These are phyloP conservation scores for Drosophila pseudoananassae DNA, from an alignment of 1,140 invertebrate genomes.

Conservation along the genomic window DNA sequence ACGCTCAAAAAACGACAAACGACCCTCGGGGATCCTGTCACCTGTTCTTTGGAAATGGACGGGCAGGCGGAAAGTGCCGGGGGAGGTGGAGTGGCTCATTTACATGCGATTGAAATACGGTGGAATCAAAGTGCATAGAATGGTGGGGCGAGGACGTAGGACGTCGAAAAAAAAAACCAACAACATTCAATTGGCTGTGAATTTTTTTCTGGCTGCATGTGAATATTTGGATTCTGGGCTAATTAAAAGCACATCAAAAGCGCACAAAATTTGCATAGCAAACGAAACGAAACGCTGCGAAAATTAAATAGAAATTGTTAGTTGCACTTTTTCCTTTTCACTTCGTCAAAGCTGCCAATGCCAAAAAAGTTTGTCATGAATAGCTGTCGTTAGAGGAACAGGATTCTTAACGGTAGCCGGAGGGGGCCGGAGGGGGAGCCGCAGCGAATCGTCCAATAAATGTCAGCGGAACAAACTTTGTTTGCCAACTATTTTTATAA, in stretches of 20 bases:
- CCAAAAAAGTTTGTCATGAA: conserved; percentile 63
- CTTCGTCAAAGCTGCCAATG: conserved; percentile 61
- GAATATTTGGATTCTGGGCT: conserved; percentile 41
- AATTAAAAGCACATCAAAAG: conserved; percentile 76
- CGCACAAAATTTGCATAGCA: conserved; percentile 68
- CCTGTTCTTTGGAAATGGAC: background rate
- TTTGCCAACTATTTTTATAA: conserved; percentile 74
- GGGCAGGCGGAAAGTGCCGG: background rate
- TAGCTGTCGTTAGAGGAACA: conserved; percentile 31
- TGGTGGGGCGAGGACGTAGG: conserved; percentile 10
- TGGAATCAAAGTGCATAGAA: conserved; percentile 71
- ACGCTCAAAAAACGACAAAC: conserved; percentile 49
- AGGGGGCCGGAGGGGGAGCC: background rate
- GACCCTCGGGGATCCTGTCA: conserved; percentile 36
- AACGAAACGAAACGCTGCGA: conserved; percentile 65
- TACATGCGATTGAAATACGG: conserved; percentile 62
- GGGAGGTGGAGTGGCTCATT: conserved; percentile 43
- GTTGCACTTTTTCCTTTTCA: conserved; percentile 61
- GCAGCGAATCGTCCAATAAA: conserved; percentile 61
- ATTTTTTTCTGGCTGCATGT: conserved; percentile 51
- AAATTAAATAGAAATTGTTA: conserved; percentile 74
- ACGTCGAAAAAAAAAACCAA: conserved; percentile 47
- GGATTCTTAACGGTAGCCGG: background rate
- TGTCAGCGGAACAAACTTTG: conserved; percentile 65
- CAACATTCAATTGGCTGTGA: conserved; percentile 64